Base-by-base conservation (phyloP, 2,888 invertebrate species). In the Noctua comes region DNA sequence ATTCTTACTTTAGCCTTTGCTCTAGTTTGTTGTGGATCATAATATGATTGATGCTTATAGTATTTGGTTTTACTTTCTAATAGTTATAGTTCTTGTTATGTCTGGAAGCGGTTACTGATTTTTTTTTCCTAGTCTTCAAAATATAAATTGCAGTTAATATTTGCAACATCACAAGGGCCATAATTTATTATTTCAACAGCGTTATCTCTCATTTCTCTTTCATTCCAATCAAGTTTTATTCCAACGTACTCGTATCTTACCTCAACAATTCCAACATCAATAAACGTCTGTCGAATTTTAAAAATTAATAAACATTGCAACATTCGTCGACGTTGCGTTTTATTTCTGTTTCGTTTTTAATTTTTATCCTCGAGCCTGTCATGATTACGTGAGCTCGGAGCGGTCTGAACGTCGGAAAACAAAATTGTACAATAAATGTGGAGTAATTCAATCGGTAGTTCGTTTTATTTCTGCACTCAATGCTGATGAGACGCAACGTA, bases 391-490 rank as follows among this genome's bases (percentile, higher is more conserved):
- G 71, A 68, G 70, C 68, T 73, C 24, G 10, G 73, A 81, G 57
- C 21, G 40, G 65, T 51, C 40, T 36, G 31, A 40, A 62, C 21
- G 65, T 66, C 36, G 68, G 7, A 68, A 86, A 78, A 83, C 74
- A 68, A 79, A 84, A 76, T 86, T 83, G 77, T 77, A 86, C 86
- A 75, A 83, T 85, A 83, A 77, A 86, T 73, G 71, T 71, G 27
- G 46, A 76, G 76, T 71, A 86, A 84, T 86, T 79, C 73, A 66
- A 86, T 80, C 57, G 74, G 74, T 72, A 84, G 73, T 87, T 78
- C 68, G 74, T 79, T 87, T 87, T 81, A 84, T 86, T 80, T 71
- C 68, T 74, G 73, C 73, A 57, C 84, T 83, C 79, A 70, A 74
- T 64, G 66, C 59, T 83, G 85, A 85, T 83, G 83, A 83, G 73